These are phyloP conservation scores for Diachasmimorpha longicaudata DNA, from an alignment of 1,140 invertebrate species.

Conservation along the genomic window DNA sequence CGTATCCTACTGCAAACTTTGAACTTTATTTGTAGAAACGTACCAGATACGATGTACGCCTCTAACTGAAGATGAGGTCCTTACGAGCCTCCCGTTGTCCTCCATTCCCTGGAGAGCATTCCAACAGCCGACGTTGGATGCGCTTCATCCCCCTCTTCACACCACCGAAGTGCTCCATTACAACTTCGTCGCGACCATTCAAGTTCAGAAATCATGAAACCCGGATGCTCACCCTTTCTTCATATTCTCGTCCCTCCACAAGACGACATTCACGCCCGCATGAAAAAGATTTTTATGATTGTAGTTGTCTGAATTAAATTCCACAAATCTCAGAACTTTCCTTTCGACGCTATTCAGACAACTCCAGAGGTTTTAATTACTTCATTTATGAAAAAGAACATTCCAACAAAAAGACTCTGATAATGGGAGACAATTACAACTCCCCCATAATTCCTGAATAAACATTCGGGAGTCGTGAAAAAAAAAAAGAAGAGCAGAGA, in stretches of 20 bases:
- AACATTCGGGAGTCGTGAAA: not conserved
- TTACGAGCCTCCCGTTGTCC: not conserved
- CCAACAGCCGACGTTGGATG: not conserved
- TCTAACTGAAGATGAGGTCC: not conserved
- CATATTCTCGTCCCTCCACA: too few species aligned
- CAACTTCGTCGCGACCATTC: not conserved
- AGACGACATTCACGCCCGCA: not conserved
- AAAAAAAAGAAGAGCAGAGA: not conserved
- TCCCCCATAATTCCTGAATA: not conserved
- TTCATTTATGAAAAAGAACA: too few species aligned
- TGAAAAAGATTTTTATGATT: not conserved
- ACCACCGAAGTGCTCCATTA: slow-evolving; percentile 11
- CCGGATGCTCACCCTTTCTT: not conserved
- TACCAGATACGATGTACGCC: not conserved
- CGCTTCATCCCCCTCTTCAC: not conserved
- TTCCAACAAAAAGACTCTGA: too few species aligned
- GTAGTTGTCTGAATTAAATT: not conserved
- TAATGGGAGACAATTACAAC: not conserved
- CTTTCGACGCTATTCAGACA: not conserved
- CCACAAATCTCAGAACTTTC: not conserved
- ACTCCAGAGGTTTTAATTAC: not conserved
- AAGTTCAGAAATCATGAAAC: not conserved
- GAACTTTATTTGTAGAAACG: not conserved
- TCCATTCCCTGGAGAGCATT: not conserved
- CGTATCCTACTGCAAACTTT: not conserved